Conservation (phyloP, 2,113 vertebrate species). For the Pollimyrus isidori region DNA sequence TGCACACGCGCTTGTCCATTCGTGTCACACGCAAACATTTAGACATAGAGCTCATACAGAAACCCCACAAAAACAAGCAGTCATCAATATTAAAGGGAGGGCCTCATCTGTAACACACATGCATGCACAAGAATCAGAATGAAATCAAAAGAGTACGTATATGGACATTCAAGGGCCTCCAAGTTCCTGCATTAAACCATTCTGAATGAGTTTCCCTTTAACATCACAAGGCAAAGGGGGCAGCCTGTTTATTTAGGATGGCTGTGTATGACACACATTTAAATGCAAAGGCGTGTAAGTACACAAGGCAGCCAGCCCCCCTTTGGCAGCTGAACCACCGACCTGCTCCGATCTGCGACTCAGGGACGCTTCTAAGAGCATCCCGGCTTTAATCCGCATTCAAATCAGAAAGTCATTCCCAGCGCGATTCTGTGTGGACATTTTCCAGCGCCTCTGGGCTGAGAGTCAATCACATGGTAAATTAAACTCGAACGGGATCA, state of each 20-base stretch:
- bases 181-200: neutral
- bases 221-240: neutral
- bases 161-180: neutral
- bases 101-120: neutral
- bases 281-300: slow-evolving; percentile 59
- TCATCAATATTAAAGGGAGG: neutral
- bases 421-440: slow-evolving; percentile 50
- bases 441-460: slow-evolving; percentile 64
- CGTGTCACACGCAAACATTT: neutral
- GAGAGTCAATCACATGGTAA: slow-evolving; percentile 63
- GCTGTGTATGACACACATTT: slow-evolving; percentile 18
- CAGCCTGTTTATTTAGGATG: neutral
- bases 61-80: neutral
- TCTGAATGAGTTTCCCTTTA: neutral
- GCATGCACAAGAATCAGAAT: neutral
- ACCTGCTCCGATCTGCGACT: slow-evolving; percentile 67
- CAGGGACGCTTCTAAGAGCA: slow-evolving; percentile 53
- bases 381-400: slow-evolving; percentile 54
- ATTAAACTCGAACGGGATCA: slow-evolving; percentile 59
- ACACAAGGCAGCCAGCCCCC: slow-evolving; percentile 61
- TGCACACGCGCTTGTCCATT: neutral
- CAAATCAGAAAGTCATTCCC: slow-evolving; percentile 61
- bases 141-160: neutral
- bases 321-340: slow-evolving; percentile 64
- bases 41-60: neutral